Evolutionary conservation across 1,140 invertebrate species (phyloP).

Genomic region (Oryzaephilus surinamensis): DNA sequence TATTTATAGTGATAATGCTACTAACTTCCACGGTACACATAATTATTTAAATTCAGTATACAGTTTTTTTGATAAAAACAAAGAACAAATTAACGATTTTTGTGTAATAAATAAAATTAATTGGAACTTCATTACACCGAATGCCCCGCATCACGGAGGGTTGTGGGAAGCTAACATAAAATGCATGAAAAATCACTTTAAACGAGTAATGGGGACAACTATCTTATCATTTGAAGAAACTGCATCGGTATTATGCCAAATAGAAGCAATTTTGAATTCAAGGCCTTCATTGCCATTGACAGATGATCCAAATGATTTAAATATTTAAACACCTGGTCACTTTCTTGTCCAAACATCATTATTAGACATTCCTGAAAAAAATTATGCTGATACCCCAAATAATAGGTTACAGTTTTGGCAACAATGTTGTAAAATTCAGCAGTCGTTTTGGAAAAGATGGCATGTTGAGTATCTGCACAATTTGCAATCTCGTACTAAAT

Average conservation of each 20-base stretch:
- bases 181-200: slow-evolving; percentile 32
- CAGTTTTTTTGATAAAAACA: no score
- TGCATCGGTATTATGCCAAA: not conserved
- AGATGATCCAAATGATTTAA: not conserved
- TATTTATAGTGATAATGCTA: slow-evolving; percentile 14
- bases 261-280: slow-evolving; percentile 1
- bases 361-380: no score
- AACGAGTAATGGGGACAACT: slow-evolving; percentile 4
- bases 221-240: slow-evolving; percentile 11
- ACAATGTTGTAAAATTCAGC: no score
- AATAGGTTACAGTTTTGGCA: no score
- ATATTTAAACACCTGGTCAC: slow-evolving; percentile 26
- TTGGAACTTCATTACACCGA: slow-evolving; percentile 35
- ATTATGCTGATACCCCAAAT: no score
- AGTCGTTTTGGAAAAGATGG: no score
- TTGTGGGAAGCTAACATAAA: slow-evolving; percentile 35
- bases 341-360: no score
- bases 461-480: no score
- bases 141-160: slow-evolving; percentile 36
- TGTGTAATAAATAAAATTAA: not conserved
- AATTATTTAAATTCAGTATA: slow-evolving; percentile 4
- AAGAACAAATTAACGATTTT: no score
- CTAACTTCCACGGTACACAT: slow-evolving; percentile 9
- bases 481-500: no score
- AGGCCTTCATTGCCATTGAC: not conserved